A percentile compares a stretch with the other conserved stretches of the same genome.
phyloP scores from a whole-genome alignment of 2,797 vertebrate species.

The Dermochelys coriacea region DNA sequence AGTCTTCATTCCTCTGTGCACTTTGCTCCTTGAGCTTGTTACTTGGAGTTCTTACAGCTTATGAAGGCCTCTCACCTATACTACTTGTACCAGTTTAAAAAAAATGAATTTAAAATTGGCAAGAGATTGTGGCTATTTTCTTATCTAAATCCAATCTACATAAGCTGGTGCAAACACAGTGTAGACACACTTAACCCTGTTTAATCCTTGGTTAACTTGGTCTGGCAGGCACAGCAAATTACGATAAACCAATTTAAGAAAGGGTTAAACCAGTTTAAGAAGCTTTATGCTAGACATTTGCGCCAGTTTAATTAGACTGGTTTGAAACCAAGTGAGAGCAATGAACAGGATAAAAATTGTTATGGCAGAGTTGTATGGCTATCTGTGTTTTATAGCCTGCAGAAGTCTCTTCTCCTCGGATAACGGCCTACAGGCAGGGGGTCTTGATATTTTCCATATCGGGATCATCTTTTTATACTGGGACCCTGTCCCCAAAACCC shows the following conservation, averaged over 20 bases:
- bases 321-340: background rate
- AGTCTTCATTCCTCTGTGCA: background rate
- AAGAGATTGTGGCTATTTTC: background rate
- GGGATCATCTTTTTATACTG: background rate
- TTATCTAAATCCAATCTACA: slow-evolving; percentile 33
- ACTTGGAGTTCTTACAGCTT: background rate
- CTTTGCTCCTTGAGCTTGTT: slow-evolving; percentile 27
- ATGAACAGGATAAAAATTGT: background rate
- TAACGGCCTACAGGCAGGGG: rapidly evolving
- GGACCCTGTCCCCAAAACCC: background rate
- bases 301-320: slow-evolving; percentile 14
- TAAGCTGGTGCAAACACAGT: background rate
- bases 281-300: slow-evolving; percentile 18
- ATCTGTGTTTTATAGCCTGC: background rate
- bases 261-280: slow-evolving; percentile 64
- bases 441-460: background rate
- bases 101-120: background rate
- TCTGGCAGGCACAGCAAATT: slow-evolving; percentile 37
- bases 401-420: background rate
- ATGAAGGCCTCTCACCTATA: background rate
- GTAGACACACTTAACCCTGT: slow-evolving; percentile 37
- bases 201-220: slow-evolving; percentile 43
- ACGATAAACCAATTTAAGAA: slow-evolving; percentile 33
- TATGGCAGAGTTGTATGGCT: background rate
- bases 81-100: slow-evolving; percentile 44